Conservation (phyloP, 2,113 vertebrate genomes). For the Oxyura jamaicensis region DNA sequence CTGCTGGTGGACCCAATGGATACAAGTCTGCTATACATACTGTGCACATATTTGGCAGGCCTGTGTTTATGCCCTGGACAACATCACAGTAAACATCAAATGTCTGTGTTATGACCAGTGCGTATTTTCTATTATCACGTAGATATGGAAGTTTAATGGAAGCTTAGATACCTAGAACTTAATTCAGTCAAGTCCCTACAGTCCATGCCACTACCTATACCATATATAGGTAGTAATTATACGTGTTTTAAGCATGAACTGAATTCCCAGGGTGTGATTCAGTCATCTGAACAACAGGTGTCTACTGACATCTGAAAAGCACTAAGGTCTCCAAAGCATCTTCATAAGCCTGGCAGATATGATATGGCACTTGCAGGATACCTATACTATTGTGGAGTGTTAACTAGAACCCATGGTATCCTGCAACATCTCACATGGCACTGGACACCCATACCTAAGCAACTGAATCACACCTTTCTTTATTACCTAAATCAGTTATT, state of each 20-base stretch:
- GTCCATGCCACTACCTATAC: too few species aligned
- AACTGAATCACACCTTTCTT: not conserved
- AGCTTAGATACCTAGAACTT: not conserved
- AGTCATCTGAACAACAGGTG: not conserved
- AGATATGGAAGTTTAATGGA: not conserved
- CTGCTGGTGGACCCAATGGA: not conserved
- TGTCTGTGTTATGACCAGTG: not conserved
- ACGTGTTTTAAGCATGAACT: not conserved
- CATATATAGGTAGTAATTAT: not conserved
- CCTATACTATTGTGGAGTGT: not conserved
- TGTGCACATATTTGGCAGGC: not conserved
- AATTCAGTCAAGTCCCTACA: not conserved
- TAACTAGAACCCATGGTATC: not conserved
- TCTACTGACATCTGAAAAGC: not conserved
- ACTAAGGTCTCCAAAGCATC: not conserved
- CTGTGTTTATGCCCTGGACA: not conserved
- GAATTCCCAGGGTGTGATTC: accelerated
- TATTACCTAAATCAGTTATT: not conserved
- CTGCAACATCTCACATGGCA: not conserved
- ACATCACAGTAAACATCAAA: not conserved
- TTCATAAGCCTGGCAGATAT: not conserved
- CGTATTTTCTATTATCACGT: not conserved
- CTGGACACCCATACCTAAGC: not conserved
- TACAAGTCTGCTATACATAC: not conserved
- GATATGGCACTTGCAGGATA: not conserved